Evolutionary conservation across 2,888 invertebrate genomes (phyloP), one percentile per base, ranked within the genome.

Genomic region (Apodemia hepburni): DNA sequence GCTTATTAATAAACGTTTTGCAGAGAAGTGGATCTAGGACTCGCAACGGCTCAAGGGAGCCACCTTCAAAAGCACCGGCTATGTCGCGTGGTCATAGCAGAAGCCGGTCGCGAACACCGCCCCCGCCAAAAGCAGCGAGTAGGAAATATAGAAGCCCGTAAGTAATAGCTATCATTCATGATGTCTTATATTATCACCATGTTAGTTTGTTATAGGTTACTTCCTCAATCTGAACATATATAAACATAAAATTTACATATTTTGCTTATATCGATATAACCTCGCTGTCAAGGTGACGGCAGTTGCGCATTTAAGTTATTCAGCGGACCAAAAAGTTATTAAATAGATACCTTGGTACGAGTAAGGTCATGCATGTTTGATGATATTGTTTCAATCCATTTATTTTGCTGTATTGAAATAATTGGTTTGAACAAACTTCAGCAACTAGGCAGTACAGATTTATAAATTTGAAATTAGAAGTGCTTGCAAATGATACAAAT

Each of bases 1-100:
- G 22, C 15, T 27, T 54, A 29, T 29, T 54, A n/a, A 11, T 54
- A 29, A 54, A 27, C n/a, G 29, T 54, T 15, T 54, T 54, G 15
- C 86, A 92, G 92, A 88, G 92, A 72, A 92, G 92, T 80, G 88
- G 87, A 63, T 92, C 92, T 68, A 84, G 88, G 72, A 87, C 90
- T 65, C 87, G 92, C 65, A 92, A 92, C 82, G 92, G 92, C 60
- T 92, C 92, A 42, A 82, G 91, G 65, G 91, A 91, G 76, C 85
- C 83, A 63, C 83, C 79, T 62, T 81, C 84, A 61, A 92, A 92
- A 74, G 80, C 84, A 61, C 71, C 80, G 45, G 81, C 74, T 58
- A 88, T 91, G 88, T 84, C 92, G 58, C 81, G 91, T 59, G 90
- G 87, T 29, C 87, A 88, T 69, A 91, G 87, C 75, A 78, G 91